Conservation (phyloP, 2,797 vertebrate species). For the Serranus cabrilla region DNA sequence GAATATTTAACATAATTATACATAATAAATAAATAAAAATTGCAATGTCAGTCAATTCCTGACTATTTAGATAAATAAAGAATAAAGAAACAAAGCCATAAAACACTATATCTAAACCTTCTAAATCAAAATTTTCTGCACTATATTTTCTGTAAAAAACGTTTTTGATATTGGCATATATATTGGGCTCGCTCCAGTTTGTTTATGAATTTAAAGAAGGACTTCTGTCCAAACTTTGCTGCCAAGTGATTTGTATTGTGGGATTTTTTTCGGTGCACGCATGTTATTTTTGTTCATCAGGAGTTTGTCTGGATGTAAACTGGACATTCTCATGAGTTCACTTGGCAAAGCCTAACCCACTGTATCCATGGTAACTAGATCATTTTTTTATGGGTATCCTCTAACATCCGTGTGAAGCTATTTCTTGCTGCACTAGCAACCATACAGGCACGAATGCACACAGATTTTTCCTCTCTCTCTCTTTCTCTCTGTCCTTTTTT, state of each 20-base stretch:
- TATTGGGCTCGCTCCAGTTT: background rate
- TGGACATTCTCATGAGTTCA: constrained; percentile 46
- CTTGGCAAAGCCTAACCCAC: constrained; percentile 48
- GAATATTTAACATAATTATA: too few relatives aligned
- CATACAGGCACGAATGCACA: constrained; percentile 8
- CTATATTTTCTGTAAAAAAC: too few relatives aligned
- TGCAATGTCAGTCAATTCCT: too few relatives aligned
- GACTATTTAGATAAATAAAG: too few relatives aligned
- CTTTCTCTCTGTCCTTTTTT: constrained; percentile 27
- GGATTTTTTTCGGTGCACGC: background rate
- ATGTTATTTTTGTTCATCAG: constrained; percentile 16
- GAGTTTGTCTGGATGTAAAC: constrained; percentile 26
- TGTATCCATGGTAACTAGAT: constrained; percentile 76
- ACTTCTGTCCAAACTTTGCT: background rate
- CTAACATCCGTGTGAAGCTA: constrained; percentile 53
- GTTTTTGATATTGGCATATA: too few relatives aligned
- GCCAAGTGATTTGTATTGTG: background rate
- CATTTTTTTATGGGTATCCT: constrained; percentile 53
- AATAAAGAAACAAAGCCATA: too few relatives aligned
- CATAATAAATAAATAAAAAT: too few relatives aligned
- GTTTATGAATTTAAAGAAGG: background rate
- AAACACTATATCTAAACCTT: too few relatives aligned
- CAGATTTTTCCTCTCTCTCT: constrained; percentile 7
- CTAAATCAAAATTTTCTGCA: too few relatives aligned
- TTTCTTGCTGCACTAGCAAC: constrained; percentile 32